These are phyloP conservation scores for Notolabrus celidotus DNA, from an alignment of 2,797 vertebrate genomes.

Conservation along the genomic window DNA sequence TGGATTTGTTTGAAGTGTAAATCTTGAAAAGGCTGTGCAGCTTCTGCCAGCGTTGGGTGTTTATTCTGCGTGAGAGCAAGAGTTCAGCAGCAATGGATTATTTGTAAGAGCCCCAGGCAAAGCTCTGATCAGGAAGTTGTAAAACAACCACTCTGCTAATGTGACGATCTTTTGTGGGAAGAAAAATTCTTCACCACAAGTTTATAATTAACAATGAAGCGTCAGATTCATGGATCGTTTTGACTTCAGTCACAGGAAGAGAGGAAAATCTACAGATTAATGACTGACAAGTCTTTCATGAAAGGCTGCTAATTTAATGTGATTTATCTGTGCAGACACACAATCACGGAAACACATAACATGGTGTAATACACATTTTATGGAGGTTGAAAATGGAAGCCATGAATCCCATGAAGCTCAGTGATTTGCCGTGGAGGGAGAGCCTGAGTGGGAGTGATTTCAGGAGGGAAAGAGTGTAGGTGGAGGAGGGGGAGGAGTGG, in stretches of 20 bases:
- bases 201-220: slow-evolving; percentile 27
- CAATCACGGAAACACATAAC: slow-evolving; percentile 23
- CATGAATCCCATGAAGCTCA: slow-evolving; percentile 57
- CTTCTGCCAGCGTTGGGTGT: slow-evolving; percentile 1
- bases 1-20: slow-evolving; percentile 20
- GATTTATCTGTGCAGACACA: background rate
- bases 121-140: slow-evolving; percentile 58
- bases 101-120: slow-evolving; percentile 46
- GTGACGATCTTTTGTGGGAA: slow-evolving; percentile 42
- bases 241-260: too few relatives aligned
- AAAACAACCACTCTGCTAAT: slow-evolving; percentile 57
- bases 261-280: too few relatives aligned
- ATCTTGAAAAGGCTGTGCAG: slow-evolving; percentile 13
- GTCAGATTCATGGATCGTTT: slow-evolving; percentile 13
- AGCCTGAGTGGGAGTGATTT: slow-evolving; percentile 60
- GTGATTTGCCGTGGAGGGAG: slow-evolving; percentile 46
- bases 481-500: slow-evolving; percentile 38
- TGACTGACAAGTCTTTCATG: too few relatives aligned
- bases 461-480: slow-evolving; percentile 33
- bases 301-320: too few relatives aligned
- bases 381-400: slow-evolving; percentile 56
- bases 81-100: slow-evolving; percentile 34
- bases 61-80: slow-evolving; percentile 22
- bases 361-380: slow-evolving; percentile 41
- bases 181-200: slow-evolving; percentile 10